Evolutionary conservation across 2,888 invertebrate genomes (phyloP), one percentile per base, ranked within the genome.

Genomic region (Amphimallon solstitiale): DNA sequence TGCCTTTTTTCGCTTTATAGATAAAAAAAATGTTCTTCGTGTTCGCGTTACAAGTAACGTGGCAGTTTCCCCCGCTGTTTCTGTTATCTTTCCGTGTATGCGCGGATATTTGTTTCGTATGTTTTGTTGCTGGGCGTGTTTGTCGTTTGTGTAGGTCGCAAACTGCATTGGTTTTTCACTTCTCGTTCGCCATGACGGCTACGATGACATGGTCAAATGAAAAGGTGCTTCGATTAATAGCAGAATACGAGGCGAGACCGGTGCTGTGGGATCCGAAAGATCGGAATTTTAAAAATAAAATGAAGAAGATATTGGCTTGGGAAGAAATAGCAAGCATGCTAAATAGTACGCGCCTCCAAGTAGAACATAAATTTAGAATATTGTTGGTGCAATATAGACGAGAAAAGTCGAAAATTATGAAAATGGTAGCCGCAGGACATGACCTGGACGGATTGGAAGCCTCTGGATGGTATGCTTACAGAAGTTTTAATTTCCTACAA

Each of bases 371-470:
- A 48, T 48, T 48, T 48, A 19, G 15, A 10, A 48, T 48, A 48
- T 3, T 48, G 9, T 23, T 48, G 48, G 48, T 48, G 48, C 48
- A 48, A 23, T 48, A 48, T 48, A 19, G 48, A 6, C 19, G 48
- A 7, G 48, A 48, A 21, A 48, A 9, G 23, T 9, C 48, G 10
- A n/a, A 23, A 10, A 48, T 48, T n/a, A 6, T 15, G 23, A 48
- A 48, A 23, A 19, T 23, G 10, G 48, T 23, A 1, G 12, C 6
- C 3, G 23, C 5, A 12, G 10, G 7, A 1, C 21, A 48, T 9
- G 21, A 23, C n/a, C 7, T 19, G 9, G n/a, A 19, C 10, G 10
- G 23, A 3, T 21, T 23, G n/a, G 48, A 48, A 19, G 10, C 6
- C n/a, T 10, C 9, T 7, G 23, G 14, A 23, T 48, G 48, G 48